Conservation (phyloP, 2,888 invertebrate genomes). For the Cerastis leucographa region DNA sequence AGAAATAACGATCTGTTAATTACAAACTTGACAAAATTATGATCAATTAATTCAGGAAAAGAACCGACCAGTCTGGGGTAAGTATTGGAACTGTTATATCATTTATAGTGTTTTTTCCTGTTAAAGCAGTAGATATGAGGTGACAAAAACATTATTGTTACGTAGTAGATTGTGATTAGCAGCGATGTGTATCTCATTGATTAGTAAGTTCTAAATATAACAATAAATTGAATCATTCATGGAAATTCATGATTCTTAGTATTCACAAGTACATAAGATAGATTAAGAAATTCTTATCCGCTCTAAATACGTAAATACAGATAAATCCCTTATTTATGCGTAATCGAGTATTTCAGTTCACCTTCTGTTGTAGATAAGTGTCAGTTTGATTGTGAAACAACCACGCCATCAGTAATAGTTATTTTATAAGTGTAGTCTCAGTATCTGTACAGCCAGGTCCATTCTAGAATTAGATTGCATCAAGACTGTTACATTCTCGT, state of each 20-base stretch:
- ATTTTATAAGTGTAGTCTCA: slow-evolving; percentile 12
- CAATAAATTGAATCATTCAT: slow-evolving; percentile 9
- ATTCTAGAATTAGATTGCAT: slow-evolving; percentile 44
- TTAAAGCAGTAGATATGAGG: not conserved
- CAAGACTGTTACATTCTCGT: slow-evolving; percentile 36
- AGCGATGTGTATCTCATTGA: not conserved
- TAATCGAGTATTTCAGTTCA: slow-evolving; percentile 50
- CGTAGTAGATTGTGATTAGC: slow-evolving; percentile 1
- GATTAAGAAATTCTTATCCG: slow-evolving; percentile 43
- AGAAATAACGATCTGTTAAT: slow-evolving; percentile 41
- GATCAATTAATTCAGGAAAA: not conserved
- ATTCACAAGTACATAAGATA: slow-evolving; percentile 16
- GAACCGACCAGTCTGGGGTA: not conserved
- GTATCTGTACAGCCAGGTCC: slow-evolving; percentile 22
- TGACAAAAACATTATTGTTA: not conserved
- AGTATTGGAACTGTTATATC: not conserved
- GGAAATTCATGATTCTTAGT: slow-evolving; percentile 12
- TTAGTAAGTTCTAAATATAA: slow-evolving; percentile 14
- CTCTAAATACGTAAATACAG: slow-evolving; percentile 23
- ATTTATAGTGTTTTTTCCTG: slow-evolving; percentile 26
- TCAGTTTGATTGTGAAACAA: slow-evolving; percentile 40
- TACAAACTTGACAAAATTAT: not conserved
- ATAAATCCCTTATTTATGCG: slow-evolving; percentile 39
- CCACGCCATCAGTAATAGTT: slow-evolving; percentile 2
- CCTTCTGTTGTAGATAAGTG: slow-evolving; percentile 48